Evolutionary conservation across 1,140 invertebrate genomes (phyloP).

Genomic region (Nomia melanderi): DNA sequence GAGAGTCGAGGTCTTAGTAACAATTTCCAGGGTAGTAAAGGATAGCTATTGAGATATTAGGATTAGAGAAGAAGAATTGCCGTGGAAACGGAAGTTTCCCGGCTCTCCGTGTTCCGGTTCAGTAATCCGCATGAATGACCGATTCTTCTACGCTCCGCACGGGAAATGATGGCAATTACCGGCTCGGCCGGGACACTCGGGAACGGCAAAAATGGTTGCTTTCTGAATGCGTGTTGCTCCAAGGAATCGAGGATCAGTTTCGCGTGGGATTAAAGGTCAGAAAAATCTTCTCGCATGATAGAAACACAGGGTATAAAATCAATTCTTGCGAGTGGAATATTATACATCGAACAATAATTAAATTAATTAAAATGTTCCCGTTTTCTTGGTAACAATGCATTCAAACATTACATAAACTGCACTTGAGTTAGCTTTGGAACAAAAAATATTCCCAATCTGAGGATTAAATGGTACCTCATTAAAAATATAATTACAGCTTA

Average conservation of each 20-base stretch:
- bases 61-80: not conserved
- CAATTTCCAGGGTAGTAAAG: not conserved
- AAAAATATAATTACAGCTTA: no score
- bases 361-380: no score
- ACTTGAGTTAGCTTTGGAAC: no score
- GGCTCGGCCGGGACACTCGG: not conserved
- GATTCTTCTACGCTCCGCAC: not conserved
- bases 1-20: not conserved
- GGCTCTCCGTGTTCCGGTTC: not conserved
- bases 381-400: no score
- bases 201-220: not conserved
- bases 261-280: not conserved
- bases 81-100: conserved; percentile 1
- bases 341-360: no score
- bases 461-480: no score
- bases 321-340: no score
- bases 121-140: conserved; percentile 5
- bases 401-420: no score
- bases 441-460: no score
- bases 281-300: not conserved
- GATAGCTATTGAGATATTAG: not conserved
- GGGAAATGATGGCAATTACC: conserved; percentile 4
- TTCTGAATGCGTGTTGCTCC: not conserved
- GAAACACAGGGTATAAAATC: no score
- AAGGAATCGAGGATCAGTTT: not conserved